phyloP scores from a whole-genome alignment of 2,797 vertebrate species.

The Antennarius maculatus region DNA sequence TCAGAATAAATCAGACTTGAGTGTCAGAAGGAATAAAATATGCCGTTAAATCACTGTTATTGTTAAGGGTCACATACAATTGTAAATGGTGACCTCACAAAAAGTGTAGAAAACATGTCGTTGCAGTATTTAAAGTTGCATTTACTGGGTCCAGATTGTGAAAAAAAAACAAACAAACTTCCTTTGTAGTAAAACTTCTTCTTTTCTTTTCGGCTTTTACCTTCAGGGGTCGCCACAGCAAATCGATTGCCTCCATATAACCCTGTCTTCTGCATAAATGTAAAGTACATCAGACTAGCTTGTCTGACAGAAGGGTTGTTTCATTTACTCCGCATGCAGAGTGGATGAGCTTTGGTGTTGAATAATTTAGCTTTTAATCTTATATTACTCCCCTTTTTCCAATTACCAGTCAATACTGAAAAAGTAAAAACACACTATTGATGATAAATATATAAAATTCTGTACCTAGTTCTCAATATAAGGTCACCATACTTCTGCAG shows the following conservation, averaged over 20 bases:
- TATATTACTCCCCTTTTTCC: too few relatives aligned
- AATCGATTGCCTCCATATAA: too few relatives aligned
- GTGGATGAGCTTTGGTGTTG: not conserved
- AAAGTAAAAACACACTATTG: not conserved
- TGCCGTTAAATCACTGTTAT: not conserved
- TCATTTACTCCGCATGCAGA: not conserved
- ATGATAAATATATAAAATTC: not conserved
- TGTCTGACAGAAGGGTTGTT: not conserved
- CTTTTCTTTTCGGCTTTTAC: too few relatives aligned
- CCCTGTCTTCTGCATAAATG: not conserved
- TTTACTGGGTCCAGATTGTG: not conserved
- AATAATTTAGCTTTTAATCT: not conserved
- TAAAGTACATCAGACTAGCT: not conserved
- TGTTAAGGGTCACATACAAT: not conserved
- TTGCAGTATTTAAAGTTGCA: not conserved
- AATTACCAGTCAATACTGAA: not conserved
- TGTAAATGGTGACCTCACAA: not conserved
- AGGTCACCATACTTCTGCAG: not conserved
- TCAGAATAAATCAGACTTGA: not conserved
- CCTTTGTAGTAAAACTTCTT: not conserved
- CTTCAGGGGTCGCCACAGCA: too few relatives aligned
- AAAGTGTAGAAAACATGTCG: not conserved
- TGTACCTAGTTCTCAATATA: not conserved
- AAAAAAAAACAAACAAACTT: not conserved
- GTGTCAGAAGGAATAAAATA: not conserved